These are phyloP conservation scores for Spodoptera exigua DNA, from an alignment of 2,888 invertebrate genomes.

Conservation along the genomic window DNA sequence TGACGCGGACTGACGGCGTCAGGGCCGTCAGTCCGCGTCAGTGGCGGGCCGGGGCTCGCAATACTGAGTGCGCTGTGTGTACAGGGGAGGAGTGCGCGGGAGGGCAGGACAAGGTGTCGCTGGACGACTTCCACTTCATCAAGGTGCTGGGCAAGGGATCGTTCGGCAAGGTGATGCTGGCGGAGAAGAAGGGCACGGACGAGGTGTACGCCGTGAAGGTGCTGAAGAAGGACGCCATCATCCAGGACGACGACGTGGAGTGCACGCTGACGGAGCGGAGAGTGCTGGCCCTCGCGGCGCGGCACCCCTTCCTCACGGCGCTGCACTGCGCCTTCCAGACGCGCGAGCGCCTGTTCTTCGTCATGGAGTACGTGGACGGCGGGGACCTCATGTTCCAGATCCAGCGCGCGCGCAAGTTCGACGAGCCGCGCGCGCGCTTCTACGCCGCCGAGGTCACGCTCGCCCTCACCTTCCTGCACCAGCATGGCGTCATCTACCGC, in stretches of 20 bases:
- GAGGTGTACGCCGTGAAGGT: constrained; percentile 97
- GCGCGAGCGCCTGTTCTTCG: constrained; percentile 98
- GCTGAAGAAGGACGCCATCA: constrained; percentile 98
- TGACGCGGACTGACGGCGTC: too few species aligned
- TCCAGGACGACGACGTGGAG: constrained; percentile 99
- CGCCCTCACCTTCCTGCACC: constrained; percentile 98
- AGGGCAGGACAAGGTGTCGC: constrained; percentile 89
- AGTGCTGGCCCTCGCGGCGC: constrained; percentile 98
- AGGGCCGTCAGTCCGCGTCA: too few species aligned
- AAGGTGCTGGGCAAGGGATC: constrained; percentile 99
- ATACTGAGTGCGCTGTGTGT: constrained; percentile 11
- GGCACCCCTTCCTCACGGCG: constrained; percentile 99
- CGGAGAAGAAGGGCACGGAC: constrained; percentile 97
- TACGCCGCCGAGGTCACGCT: constrained; percentile 99
- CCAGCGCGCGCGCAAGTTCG: constrained; percentile 99
- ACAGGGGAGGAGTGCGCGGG: constrained; percentile 62
- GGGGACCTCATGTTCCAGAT: constrained; percentile 99
- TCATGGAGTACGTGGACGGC: constrained; percentile 99
- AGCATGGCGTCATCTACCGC: constrained; percentile 99
- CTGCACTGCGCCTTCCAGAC: constrained; percentile 99
- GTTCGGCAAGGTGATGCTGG: constrained; percentile 99
- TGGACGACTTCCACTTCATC: constrained; percentile 98
- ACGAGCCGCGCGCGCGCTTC: constrained; percentile 96
- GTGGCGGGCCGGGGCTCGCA: too few species aligned
- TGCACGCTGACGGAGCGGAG: constrained; percentile 99